Evolutionary conservation across 1,140 invertebrate species (phyloP), one percentile per base, ranked within the genome.

Genomic region (Muscidifurax raptorellus): DNA sequence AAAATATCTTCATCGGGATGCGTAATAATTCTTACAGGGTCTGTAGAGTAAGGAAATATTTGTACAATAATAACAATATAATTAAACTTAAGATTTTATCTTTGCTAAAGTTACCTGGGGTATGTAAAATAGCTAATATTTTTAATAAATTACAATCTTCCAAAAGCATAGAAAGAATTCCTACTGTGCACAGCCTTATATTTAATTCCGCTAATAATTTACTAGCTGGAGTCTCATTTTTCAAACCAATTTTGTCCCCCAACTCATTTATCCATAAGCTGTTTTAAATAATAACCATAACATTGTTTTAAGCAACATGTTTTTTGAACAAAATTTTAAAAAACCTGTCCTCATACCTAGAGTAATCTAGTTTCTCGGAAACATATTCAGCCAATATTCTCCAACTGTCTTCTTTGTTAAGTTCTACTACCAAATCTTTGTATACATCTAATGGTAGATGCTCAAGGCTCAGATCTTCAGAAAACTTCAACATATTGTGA

Each of bases 131-230:
- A 3, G 88, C 91, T 18, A 90, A 79, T n/a, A 87, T 85, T 18
- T 82, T 83, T 10, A 84, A 22, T 52, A 92, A 88, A 67, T 89
- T 83, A 52, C 90, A 90, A 36, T 90, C 84, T 76, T 87, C 82
- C 15, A 91, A 82, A 25, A 91, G 40, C 40, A 64, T 78, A 74
- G 83, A 79, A 10, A 92, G 83, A 76, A 88, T 85, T 86, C 86
- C 90, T 28, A 91, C 76, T 12, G 87, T 90, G 27, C 90, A 91
- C 88, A 90, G 87, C 86, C 88, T 88, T 71, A 86, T 86, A 71
- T 85, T 87, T 40, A 92, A 84, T 82, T 91, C 88, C 18, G 85
- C 79, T 3, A 92, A 64, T 30, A 92, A 32, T 76, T 87, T 90
- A 36, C 88, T 86, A 0, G 88, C 88, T 40, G 89, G 88, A 28